Conservation (phyloP, 2,888 invertebrate genomes). For the Scelioninae gen. 1 region DNA sequence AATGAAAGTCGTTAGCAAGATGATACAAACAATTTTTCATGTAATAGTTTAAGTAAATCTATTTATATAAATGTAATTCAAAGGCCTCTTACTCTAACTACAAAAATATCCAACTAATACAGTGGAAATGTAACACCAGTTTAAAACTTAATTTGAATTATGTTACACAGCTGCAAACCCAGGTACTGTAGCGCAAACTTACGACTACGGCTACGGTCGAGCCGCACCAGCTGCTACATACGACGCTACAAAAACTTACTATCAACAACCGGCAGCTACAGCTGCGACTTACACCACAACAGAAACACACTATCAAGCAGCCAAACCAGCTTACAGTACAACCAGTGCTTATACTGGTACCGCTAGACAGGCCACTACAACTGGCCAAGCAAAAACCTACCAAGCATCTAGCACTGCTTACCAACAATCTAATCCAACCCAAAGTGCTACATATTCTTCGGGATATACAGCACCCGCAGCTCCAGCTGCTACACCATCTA, state of each 20-base stretch:
- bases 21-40: no score
- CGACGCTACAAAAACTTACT: conserved; percentile 93
- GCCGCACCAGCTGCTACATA: conserved; percentile 88
- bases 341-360: conserved; percentile 89
- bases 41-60: no score
- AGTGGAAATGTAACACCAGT: no score
- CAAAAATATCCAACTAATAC: no score
- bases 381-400: conserved; percentile 84
- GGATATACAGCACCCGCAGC: conserved; percentile 83
- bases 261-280: conserved; percentile 92
- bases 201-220: conserved; percentile 89
- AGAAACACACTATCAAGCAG: conserved; percentile 87
- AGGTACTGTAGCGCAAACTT: conserved; percentile 86
- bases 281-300: conserved; percentile 88
- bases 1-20: no score
- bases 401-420: conserved; percentile 83
- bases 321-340: conserved; percentile 90
- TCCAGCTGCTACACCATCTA: conserved; percentile 82
- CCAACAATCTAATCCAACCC: conserved; percentile 82
- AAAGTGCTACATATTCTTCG: conserved; percentile 82
- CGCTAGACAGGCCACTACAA: conserved; percentile 84
- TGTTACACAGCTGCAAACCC: conserved; percentile 80
- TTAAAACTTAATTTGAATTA: no score
- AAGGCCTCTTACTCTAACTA: no score
- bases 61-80: no score